Conservation (phyloP, 1,140 invertebrate species). For the Ceratosolen solmsi region DNA sequence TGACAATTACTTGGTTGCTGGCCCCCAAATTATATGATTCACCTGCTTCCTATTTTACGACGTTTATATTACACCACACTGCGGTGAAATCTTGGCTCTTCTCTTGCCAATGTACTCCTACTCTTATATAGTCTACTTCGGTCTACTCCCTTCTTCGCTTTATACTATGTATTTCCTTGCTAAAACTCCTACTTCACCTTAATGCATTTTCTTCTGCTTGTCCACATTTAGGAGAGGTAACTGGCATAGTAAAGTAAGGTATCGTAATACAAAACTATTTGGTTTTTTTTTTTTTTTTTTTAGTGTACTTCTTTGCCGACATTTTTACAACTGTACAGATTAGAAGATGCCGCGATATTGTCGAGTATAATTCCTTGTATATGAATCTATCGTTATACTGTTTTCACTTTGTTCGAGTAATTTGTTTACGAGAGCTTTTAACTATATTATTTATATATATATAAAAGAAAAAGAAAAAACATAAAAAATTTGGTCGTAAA, state of each 20-base stretch:
- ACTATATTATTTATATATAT: too few relatives aligned
- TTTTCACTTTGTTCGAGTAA: too few relatives aligned
- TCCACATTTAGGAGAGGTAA: slow-evolving; percentile 27
- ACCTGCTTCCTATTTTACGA: slow-evolving; percentile 74
- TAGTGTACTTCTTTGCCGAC: too few relatives aligned
- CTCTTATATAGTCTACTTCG: slow-evolving; percentile 1
- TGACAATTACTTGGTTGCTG: slow-evolving; percentile 65
- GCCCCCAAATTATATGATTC: slow-evolving; percentile 72
- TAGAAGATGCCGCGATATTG: too few relatives aligned
- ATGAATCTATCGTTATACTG: too few relatives aligned
- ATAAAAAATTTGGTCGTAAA: too few relatives aligned
- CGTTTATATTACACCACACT: slow-evolving; percentile 72
- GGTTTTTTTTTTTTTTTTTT: too few relatives aligned
- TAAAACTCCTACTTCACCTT: slow-evolving; percentile 49
- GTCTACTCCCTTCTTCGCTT: slow-evolving; percentile 30
- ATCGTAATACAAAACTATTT: slow-evolving; percentile 27
- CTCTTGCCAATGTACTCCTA: slow-evolving; percentile 56
- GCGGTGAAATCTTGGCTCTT: slow-evolving; percentile 64
- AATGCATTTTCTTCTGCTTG: slow-evolving; percentile 49
- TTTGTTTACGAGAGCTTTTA: too few relatives aligned
- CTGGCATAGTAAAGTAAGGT: slow-evolving; percentile 5
- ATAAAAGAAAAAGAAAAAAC: too few relatives aligned
- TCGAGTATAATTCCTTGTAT: too few relatives aligned
- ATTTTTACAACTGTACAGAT: too few relatives aligned
- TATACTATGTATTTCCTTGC: slow-evolving; percentile 40